Evolutionary conservation across 2,888 invertebrate species (phyloP), one percentile per base, ranked within the genome.

Genomic region (Liopterus haemorrhoidalis): DNA sequence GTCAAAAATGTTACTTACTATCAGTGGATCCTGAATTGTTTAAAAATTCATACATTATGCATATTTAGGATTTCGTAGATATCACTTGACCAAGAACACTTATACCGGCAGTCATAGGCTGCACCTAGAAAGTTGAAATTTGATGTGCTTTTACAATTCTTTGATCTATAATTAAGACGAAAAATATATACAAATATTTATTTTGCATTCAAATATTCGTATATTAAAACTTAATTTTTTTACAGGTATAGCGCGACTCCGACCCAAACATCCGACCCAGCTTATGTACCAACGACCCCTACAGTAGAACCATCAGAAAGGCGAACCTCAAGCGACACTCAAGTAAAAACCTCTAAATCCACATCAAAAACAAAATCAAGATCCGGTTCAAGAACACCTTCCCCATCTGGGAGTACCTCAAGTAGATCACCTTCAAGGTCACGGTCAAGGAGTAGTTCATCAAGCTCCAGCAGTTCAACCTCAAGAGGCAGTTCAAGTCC

Each of bases 401-500:
- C 70, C 50, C 73, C 74, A 42, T 69, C 69, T 48, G 73, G 72
- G 30, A 73, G 73, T 55, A 69, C 71, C 44, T 74, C 74, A 49
- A 74, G 72, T 59, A 66, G 75, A 57, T 75, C 75, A 50, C 73
- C 72, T 57, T 73, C 74, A 41, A 70, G 74, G 53, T 67, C 67
- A 39, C 69, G 74, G 49, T 71, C 70, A 52, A 68, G 72, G 41
- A 72, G 71, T 50, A 72, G 72, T 55, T 74, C 74, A 60, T 74
- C 74, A 52, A 70, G 73, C 67, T 77, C 72, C 65, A 73, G 72
- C 69, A 77, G 73, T 70, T 75, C 74, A 69, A 78, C 75, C 66
- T 78, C 80, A 50, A 73, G 79, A 46, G 78, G 75, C 56, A 71
- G 71, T 53, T 75, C 76, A 58, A 74, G 64, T 44, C 63, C 75